A percentile compares a stretch with the other conserved stretches of the same genome.
Conservation (phyloP, 1,140 invertebrate species). For the Achatina immaculata region DNA sequence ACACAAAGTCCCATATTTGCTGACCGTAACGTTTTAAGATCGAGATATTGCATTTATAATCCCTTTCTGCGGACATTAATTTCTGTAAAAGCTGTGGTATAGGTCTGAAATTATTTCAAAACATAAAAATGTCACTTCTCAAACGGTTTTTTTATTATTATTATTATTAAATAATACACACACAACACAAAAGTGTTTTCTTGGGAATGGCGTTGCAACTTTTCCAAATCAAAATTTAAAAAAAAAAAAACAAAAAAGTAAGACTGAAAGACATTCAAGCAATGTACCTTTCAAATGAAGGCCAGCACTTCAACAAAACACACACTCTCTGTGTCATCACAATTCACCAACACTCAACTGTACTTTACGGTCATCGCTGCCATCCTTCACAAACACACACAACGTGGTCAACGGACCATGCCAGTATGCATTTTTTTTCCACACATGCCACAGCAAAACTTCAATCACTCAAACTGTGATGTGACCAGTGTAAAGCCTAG, state of each 20-base stretch:
- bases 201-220: conserved; percentile 20
- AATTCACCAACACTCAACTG: not conserved
- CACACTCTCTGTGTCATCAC: not conserved
- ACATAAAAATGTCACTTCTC: not conserved
- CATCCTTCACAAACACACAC: no score
- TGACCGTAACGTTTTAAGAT: no score
- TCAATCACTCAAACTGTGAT: no score
- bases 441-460: no score
- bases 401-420: no score
- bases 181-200: not conserved
- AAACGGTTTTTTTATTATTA: no score
- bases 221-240: not conserved
- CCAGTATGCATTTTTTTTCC: no score
- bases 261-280: conserved; percentile 36
- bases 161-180: conserved; percentile 6
- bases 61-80: not conserved
- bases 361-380: no score
- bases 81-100: not conserved
- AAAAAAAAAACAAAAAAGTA: conserved; percentile 21
- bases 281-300: conserved; percentile 21
- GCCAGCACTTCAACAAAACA: conserved; percentile 21
- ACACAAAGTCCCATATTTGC: no score
- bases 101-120: not conserved
- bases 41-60: not conserved
- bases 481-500: no score